Percentiles rank a stretch among this genome's conserved stretches.
Conservation (phyloP, 2,113 vertebrate genomes). For the Hypocryptadius cinnamomeus region DNA sequence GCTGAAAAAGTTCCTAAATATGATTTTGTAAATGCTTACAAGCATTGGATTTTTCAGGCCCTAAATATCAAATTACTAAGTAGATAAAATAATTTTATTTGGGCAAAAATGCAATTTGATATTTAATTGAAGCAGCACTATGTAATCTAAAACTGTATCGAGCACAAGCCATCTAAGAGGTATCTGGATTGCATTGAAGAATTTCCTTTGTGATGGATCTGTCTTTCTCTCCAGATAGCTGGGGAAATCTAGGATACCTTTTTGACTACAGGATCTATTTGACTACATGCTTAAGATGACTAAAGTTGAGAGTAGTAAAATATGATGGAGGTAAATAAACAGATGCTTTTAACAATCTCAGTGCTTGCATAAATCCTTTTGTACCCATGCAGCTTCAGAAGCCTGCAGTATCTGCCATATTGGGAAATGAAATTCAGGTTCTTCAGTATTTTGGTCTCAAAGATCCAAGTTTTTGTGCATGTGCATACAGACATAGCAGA, state of each 20-base stretch:
- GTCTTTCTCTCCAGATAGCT: background rate
- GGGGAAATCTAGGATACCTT: background rate
- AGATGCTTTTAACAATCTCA: background rate
- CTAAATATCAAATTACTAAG: background rate
- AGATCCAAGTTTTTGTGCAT: background rate
- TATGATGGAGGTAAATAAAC: background rate
- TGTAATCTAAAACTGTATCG: background rate
- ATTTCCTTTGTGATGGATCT: background rate
- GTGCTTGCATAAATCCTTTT: background rate
- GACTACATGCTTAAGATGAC: background rate
- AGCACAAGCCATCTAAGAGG: background rate
- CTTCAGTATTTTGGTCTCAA: background rate
- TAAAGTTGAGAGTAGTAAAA: background rate
- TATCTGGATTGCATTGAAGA: background rate
- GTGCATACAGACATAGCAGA: fast-evolving
- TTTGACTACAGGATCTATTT: background rate
- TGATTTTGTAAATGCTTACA: background rate
- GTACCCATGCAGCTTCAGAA: background rate
- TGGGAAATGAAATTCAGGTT: background rate
- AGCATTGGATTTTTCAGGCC: background rate
- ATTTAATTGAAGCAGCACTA: background rate
- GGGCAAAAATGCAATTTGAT: background rate
- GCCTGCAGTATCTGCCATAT: background rate
- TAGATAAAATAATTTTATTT: background rate
- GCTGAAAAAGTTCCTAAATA: background rate